A percentile compares a stretch with the other conserved stretches of the same genome.
These are phyloP conservation scores for Gibbula magus DNA, from an alignment of 2,888 invertebrate genomes.

Conservation along the genomic window DNA sequence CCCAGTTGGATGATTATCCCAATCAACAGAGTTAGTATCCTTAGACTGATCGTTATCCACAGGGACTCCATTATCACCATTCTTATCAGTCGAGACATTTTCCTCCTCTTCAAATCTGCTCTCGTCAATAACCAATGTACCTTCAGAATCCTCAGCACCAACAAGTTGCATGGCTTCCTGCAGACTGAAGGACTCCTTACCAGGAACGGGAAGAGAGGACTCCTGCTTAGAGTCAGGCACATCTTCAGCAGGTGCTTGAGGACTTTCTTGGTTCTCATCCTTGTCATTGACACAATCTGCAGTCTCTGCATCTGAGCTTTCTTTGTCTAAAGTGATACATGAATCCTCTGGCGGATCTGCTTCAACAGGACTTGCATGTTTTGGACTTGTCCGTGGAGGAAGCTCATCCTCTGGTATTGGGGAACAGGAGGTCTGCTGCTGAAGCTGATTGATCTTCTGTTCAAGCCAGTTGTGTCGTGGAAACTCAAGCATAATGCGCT, in stretches of 20 bases:
- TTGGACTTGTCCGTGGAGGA: neutral
- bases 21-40: too few species aligned
- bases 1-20: too few species aligned
- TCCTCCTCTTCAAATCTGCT: neutral
- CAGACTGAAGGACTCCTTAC: neutral
- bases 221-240: too few species aligned
- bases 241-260: neutral
- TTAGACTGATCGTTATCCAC: too few species aligned
- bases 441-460: slow-evolving; percentile 80
- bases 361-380: neutral
- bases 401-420: neutral
- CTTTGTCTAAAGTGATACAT: neutral
- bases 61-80: too few species aligned
- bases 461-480: slow-evolving; percentile 56
- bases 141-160: neutral
- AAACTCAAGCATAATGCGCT: slow-evolving; percentile 49
- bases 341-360: neutral
- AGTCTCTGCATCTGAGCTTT: neutral
- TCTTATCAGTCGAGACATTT: too few species aligned
- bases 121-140: neutral
- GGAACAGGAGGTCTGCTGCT: slow-evolving; percentile 4
- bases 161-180: neutral
- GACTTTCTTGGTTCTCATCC: neutral
- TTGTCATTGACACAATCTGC: neutral
- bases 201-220: too few species aligned